Evolutionary conservation across 1,140 invertebrate species (phyloP).

Genomic region (Pantala flavescens): DNA sequence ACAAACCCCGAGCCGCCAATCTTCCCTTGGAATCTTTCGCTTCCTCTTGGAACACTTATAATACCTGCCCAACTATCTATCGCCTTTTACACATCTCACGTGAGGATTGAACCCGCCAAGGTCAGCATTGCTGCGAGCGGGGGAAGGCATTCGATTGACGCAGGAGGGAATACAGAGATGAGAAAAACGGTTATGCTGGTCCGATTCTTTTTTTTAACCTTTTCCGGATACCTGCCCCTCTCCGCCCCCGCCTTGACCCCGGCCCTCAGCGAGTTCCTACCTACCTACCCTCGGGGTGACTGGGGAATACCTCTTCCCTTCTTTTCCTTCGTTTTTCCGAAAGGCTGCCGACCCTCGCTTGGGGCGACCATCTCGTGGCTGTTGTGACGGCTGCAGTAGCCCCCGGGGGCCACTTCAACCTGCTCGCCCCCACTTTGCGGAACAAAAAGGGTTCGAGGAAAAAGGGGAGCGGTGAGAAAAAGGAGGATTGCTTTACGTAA

Average conservation of each 20-base stretch:
- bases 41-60: no score
- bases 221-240: background rate
- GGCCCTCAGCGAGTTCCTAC: background rate
- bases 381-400: background rate
- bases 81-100: background rate
- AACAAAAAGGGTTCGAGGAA: no score
- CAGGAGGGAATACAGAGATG: background rate
- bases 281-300: background rate
- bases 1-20: no score
- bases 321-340: background rate
- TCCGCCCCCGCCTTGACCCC: background rate
- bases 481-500: no score
- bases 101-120: background rate
- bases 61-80: background rate
- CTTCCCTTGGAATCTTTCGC: no score
- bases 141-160: background rate
- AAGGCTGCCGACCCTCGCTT: background rate
- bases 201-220: background rate
- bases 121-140: background rate
- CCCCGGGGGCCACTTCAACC: no score
- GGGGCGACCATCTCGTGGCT: background rate
- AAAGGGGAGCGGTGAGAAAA: no score
- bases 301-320: slow-evolving; percentile 3
- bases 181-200: background rate
- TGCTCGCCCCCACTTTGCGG: no score